Conservation (phyloP, 2,888 invertebrate genomes). For the Agapetus fuscipes region DNA sequence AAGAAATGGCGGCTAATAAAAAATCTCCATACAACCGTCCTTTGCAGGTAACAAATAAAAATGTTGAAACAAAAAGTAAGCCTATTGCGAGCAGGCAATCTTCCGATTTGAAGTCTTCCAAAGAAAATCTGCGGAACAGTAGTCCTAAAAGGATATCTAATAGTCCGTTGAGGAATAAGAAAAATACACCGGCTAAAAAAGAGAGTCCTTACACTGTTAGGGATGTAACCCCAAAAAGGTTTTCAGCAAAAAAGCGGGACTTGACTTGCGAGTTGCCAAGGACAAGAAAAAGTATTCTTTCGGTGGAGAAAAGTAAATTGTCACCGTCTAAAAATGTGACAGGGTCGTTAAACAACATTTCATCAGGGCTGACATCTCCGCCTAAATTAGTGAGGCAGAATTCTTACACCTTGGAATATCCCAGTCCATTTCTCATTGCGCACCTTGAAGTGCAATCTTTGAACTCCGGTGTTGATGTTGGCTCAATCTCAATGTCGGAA, state of each 20-base stretch:
- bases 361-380: conserved; percentile 29
- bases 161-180: conserved; percentile 10
- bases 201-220: conserved; percentile 4
- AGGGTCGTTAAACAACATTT: conserved; percentile 39
- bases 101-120: no score
- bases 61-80: no score
- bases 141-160: conserved; percentile 5
- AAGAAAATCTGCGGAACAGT: no score
- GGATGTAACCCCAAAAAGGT: background rate
- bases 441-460: conserved; percentile 47
- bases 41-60: no score
- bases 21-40: no score
- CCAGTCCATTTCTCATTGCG: conserved; percentile 64
- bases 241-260: background rate
- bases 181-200: conserved; percentile 8
- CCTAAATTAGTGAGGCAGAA: conserved; percentile 55
- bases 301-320: conserved; percentile 9
- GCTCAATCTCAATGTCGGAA: conserved; percentile 44
- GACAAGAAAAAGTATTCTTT: conserved; percentile 5
- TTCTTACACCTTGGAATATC: conserved; percentile 69
- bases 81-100: no score
- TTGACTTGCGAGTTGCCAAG: conserved; percentile 7
- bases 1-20: no score
- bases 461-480: conserved; percentile 38
- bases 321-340: conserved; percentile 24